Evolutionary conservation across 2,797 vertebrate genomes (phyloP), one percentile per base, ranked within the genome.

Genomic region (Podarcis siculus): DNA sequence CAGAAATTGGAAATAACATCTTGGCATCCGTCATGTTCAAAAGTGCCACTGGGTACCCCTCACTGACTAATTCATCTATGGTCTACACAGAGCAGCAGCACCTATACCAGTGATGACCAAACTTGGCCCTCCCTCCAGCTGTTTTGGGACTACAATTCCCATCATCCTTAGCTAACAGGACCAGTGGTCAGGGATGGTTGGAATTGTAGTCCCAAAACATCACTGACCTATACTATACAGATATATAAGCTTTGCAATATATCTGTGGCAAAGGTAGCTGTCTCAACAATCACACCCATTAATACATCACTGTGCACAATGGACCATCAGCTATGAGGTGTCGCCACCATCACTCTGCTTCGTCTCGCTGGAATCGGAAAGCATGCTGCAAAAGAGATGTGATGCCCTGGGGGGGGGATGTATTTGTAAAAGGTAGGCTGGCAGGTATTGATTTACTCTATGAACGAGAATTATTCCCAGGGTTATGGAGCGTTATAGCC

Each of bases 401-500:
- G 84, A 69, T 17, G 1, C 2, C 49, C 15, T 30, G 66, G 23
- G 64, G 13, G 42, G 1, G 85, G 89, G 78, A 45, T 39, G 67
- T 85, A 61, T 76, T 64, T 87, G 90, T 86, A 92, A 87, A 90
- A 55, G 77, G 79, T 37, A 84, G n/a, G 39, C 82, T 75, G 55
- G 87, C 91, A 87, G 92, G 73, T 90, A 83, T 90, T 0, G 89
- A 88, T 83, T 72, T 80, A 67, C 76, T 87, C 61, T n/a, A 86
- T 58, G 78, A 89, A 82, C 84, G 86, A 93, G 67, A 87, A 5
- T 79, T 80, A 5, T 84, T 92, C 69, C 87, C 72, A 58, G 80
- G 80, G 71, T 49, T 81, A 94, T 8, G 23, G 35, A 94, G 93
- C 92, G n/a, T 87, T 84, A 87, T 2, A 78, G 86, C 84, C 92